phyloP scores from a whole-genome alignment of 1,140 invertebrate genomes.

The Panonychus citri region DNA sequence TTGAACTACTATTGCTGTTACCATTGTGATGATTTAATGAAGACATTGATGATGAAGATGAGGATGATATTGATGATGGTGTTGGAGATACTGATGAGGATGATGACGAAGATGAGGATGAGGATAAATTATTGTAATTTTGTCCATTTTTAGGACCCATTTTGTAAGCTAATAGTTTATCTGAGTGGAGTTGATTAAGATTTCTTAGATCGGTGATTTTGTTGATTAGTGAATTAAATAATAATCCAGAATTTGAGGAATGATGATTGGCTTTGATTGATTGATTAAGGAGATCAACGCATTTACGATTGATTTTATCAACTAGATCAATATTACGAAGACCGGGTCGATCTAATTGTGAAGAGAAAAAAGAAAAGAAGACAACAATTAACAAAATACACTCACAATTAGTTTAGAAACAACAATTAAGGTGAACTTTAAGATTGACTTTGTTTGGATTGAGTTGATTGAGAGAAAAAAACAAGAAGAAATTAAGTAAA shows the following conservation, averaged over 20 bases:
- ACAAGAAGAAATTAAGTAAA: too few species aligned
- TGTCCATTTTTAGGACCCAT: conserved; percentile 37
- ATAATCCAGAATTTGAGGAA: conserved; percentile 36
- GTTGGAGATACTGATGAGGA: conserved; percentile 26
- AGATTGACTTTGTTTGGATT: too few species aligned
- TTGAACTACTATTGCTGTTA: conserved; percentile 14
- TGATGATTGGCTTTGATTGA: conserved; percentile 55
- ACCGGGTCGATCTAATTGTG: conserved; percentile 48
- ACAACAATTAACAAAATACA: too few species aligned
- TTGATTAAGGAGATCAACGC: conserved; percentile 61
- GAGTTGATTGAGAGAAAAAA: too few species aligned
- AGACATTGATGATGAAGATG: background rate
- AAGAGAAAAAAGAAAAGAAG: background rate
- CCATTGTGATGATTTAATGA: background rate
- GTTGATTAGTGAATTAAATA: conserved; percentile 62
- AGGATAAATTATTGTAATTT: background rate
- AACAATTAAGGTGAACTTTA: too few species aligned
- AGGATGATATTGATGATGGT: conserved; percentile 32
- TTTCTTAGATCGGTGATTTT: conserved; percentile 85
- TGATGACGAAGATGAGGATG: background rate
- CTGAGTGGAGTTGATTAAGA: conserved; percentile 80
- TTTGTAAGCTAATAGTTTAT: conserved; percentile 77
- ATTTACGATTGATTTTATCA: conserved; percentile 66
- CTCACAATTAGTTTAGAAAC: too few species aligned
- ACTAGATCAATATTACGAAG: conserved; percentile 72